Conservation (phyloP, 1,140 invertebrate species). For the Euschistus heros region DNA sequence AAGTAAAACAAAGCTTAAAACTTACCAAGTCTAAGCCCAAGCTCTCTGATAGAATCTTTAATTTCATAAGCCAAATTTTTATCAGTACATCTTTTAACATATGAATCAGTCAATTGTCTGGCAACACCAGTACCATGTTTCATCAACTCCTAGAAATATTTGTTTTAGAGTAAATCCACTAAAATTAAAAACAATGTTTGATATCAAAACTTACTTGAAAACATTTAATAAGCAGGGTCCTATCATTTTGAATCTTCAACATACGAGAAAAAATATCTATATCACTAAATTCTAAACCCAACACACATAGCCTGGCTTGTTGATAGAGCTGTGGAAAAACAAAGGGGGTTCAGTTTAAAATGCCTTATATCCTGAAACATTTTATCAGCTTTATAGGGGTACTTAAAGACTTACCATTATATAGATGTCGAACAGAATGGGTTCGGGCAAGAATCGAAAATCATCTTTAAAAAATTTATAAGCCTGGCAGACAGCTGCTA, state of each 20-base stretch:
- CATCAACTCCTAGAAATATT: slow-evolving; percentile 36
- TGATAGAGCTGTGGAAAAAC: slow-evolving; percentile 47
- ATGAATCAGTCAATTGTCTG: slow-evolving; percentile 40
- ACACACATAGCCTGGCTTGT: slow-evolving; percentile 47
- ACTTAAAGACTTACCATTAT: slow-evolving; percentile 26
- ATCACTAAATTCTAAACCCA: slow-evolving; percentile 55
- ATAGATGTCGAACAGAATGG: slow-evolving; percentile 29
- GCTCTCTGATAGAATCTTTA: slow-evolving; percentile 37
- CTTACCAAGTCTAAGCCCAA: slow-evolving; percentile 45
- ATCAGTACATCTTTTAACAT: slow-evolving; percentile 30
- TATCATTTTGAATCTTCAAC: slow-evolving; percentile 56
- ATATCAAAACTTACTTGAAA: slow-evolving; percentile 43
- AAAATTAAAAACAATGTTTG: neutral
- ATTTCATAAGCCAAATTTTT: slow-evolving; percentile 10
- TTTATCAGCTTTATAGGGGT: neutral
- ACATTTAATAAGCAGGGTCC: slow-evolving; percentile 51
- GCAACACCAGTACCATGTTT: slow-evolving; percentile 48
- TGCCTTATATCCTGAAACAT: neutral
- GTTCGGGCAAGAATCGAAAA: slow-evolving; percentile 27
- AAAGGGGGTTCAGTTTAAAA: slow-evolving; percentile 18
- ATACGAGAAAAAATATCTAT: slow-evolving; percentile 60
- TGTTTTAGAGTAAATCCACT: neutral
- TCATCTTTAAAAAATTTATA: slow-evolving; percentile 27
- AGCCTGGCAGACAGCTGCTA: slow-evolving; percentile 24
- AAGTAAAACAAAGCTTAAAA: slow-evolving; percentile 5